Conservation (phyloP, 2,888 invertebrate genomes). For the Lysandra coridon region DNA sequence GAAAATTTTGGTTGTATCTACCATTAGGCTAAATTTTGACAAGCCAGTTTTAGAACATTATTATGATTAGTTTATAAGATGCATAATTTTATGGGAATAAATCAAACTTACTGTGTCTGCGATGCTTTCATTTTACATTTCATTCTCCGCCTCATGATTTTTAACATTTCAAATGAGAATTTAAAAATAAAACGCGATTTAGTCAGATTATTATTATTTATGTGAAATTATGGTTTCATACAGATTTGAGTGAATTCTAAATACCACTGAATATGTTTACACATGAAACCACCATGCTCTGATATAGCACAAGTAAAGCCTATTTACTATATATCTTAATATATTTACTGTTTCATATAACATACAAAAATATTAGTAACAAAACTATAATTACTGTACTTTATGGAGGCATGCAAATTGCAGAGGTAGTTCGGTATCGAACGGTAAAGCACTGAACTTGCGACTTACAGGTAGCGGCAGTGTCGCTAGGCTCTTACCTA, state of each 20-base stretch:
- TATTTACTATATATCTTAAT: slow-evolving; percentile 56
- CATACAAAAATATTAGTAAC: slow-evolving; percentile 68
- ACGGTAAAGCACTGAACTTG: slow-evolving; percentile 47
- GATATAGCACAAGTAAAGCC: slow-evolving; percentile 52
- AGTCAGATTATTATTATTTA: slow-evolving; percentile 76
- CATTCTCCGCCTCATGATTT: background rate
- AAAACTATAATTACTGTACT: slow-evolving; percentile 66
- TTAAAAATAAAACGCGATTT: slow-evolving; percentile 42
- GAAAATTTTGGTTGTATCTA: slow-evolving; percentile 41
- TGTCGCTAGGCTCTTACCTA: background rate
- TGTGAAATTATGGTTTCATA: slow-evolving; percentile 59
- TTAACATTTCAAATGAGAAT: background rate
- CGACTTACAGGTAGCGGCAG: slow-evolving; percentile 28
- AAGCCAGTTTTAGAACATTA: slow-evolving; percentile 67
- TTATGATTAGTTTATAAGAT: slow-evolving; percentile 60
- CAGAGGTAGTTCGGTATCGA: slow-evolving; percentile 74
- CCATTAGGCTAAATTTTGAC: slow-evolving; percentile 56
- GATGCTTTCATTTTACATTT: slow-evolving; percentile 47
- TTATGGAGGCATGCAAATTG: slow-evolving; percentile 63
- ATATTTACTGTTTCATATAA: slow-evolving; percentile 58
- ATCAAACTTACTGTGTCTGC: slow-evolving; percentile 59
- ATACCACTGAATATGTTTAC: slow-evolving; percentile 59
- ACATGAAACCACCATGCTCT: slow-evolving; percentile 47
- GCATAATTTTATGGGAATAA: slow-evolving; percentile 73
- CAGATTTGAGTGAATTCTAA: slow-evolving; percentile 61